phyloP scores from a whole-genome alignment of 2,888 invertebrate genomes.

The Chloroclysta siterata region DNA sequence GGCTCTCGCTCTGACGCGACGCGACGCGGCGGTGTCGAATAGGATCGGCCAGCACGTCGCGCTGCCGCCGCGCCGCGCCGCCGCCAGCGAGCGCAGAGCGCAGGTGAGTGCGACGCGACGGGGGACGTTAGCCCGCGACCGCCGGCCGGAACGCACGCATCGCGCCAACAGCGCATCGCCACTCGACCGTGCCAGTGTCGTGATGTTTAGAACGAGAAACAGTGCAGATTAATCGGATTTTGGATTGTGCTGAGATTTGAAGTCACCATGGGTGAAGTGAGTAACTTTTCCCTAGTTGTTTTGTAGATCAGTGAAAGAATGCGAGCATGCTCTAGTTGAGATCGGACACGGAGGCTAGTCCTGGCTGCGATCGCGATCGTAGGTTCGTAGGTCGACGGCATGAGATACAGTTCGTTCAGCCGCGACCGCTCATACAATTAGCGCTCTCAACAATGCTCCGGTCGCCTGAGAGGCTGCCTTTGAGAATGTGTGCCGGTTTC shows the following conservation, averaged over 20 bases:
- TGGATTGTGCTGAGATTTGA: constrained; percentile 42
- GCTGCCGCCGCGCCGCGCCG: too few relatives aligned
- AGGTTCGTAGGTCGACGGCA: constrained; percentile 78
- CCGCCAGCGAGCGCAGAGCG: constrained; percentile 59
- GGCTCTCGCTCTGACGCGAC: constrained; percentile 58
- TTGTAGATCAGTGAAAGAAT: constrained; percentile 48
- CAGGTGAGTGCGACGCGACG: constrained; percentile 68
- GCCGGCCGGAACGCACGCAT: constrained; percentile 62
- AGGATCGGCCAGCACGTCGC: constrained; percentile 51
- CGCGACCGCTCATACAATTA: constrained; percentile 57
- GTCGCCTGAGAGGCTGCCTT: constrained; percentile 48
- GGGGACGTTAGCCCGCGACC: constrained; percentile 77
- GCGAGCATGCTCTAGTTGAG: constrained; percentile 66
- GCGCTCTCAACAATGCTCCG: constrained; percentile 52
- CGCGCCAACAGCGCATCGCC: constrained; percentile 39
- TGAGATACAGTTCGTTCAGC: constrained; percentile 49
- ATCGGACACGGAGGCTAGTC: constrained; percentile 56
- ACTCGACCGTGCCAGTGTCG: constrained; percentile 62
- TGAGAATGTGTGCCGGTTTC: constrained; percentile 64
- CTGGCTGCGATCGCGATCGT: constrained; percentile 65
- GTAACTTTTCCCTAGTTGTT: constrained; percentile 55
- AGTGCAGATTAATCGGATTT: constrained; percentile 45
- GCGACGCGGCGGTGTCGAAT: constrained; percentile 50
- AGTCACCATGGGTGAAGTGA: constrained; percentile 78
- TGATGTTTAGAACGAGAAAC: constrained; percentile 75